These are phyloP conservation scores for Dolichomitus sp. DNA, from an alignment of 2,888 invertebrate genomes.

Conservation along the genomic window DNA sequence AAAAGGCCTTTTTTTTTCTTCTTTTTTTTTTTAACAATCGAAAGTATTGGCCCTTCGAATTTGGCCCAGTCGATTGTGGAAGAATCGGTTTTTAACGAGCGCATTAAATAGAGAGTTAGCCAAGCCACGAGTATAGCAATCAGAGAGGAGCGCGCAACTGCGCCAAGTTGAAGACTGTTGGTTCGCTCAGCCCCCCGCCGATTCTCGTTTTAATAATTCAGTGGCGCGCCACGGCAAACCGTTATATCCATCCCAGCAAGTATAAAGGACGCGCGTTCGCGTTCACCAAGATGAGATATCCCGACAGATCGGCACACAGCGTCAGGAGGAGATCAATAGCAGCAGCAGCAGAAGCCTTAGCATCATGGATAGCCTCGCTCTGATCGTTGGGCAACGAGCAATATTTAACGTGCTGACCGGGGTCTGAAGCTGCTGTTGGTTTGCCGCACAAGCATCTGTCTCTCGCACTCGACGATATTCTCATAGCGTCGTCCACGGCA, in stretches of 20 bases:
- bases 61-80: conserved; percentile 16
- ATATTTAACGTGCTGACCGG: conserved; percentile 55
- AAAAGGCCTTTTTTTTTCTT: no score
- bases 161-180: conserved; percentile 10
- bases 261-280: conserved; percentile 8
- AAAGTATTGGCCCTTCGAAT: no score
- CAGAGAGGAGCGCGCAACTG: not conserved
- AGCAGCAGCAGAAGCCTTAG: not conserved
- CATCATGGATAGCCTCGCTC: not conserved
- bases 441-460: conserved; percentile 22
- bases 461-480: conserved; percentile 42
- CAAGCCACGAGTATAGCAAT: not conserved
- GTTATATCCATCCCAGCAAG: conserved; percentile 29
- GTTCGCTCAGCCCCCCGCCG: conserved; percentile 5
- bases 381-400: conserved; percentile 57
- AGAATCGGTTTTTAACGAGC: conserved; percentile 53
- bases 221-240: conserved; percentile 32
- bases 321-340: conserved; percentile 24
- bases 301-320: conserved; percentile 25
- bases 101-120: conserved; percentile 40
- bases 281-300: conserved; percentile 23
- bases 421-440: not conserved
- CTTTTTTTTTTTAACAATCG: no score
- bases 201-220: conserved; percentile 44
- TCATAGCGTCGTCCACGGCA: conserved; percentile 2